Evolutionary conservation across 2,797 vertebrate genomes (phyloP), one percentile per base, ranked within the genome.

Genomic region (Anolis apletophallus): DNA sequence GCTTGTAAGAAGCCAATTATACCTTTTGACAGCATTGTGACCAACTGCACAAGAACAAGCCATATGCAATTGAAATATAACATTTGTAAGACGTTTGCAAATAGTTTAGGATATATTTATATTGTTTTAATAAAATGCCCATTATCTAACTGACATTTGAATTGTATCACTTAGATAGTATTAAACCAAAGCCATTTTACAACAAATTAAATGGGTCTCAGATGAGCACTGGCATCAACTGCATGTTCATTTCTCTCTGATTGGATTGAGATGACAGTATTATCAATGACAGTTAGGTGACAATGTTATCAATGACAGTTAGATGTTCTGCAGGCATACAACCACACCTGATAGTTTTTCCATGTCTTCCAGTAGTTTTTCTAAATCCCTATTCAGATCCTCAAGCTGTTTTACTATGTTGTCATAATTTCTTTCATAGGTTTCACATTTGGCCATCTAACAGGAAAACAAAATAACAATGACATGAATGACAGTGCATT

Each of bases 281-380:
- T 46, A 82, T 7, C 50, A 89, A 5, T 80, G n/a, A 93, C 80
- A 79, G 64, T 10, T 0, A 0, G 67, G 50, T 54, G 0, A 72
- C 17, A 36, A 11, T n/a, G 52, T 52, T 46, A 82, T 7, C 50
- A 89, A 5, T 80, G n/a, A 93, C 80, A 79, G 64, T 10, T 0
- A 0, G 67, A 54, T 54, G 0, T 54, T 69, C 87, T 78, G 85
- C 71, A 75, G 52, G 10, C 64, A 88, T 71, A 61, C 29, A 79
- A 1, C 6, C 11, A 2, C 86, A 95, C 95, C 95, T 94, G 96
- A 96, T 91, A 96, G 88, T 87, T 96, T 95, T 91, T 97, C 97
- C 90, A 96, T 96, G 88, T 96, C 91, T 77, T 97, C 96, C 87
- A 96, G 36, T 36, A 96, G 88, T 68, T 94, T 94, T 81, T 96